Base-by-base conservation (phyloP, 2,113 vertebrate genomes). In the Mormyrus lacerda region DNA sequence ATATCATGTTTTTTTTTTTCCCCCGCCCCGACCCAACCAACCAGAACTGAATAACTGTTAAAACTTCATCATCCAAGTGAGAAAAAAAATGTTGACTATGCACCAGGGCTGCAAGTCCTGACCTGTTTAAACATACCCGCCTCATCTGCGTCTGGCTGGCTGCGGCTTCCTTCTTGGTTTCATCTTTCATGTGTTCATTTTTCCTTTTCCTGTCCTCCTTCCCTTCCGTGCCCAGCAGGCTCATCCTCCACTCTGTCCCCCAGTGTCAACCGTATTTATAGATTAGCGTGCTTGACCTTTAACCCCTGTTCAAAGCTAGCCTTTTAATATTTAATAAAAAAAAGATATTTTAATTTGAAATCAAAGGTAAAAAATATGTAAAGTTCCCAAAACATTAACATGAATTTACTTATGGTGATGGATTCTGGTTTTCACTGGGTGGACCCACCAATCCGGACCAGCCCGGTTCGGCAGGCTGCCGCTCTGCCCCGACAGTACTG, bases 11-110 rank as follows among this genome's bases (percentile, higher is more conserved):
- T 87, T 11, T 27, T 44, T 79, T 87, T 84, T 53, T 55, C 89
- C 35, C 88, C 53, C 44, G 15, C 55, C 82, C 88, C 61, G n/a
- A 0, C n/a, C 15, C 42, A 76, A 65, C 79, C 87, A 87, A 50
- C 21, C 82, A 39, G 44, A 13, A 27, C 44, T 15, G 44, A 87
- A 76, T 87, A 87, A 90, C 84, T 87, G 89, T 90, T 87, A 39
- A 69, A 55, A 79, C 44, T 87, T 87, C 85, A 90, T 86, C 89
- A 85, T 79, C 45, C 58, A 86, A 53, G 58, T 50, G 58, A 44
- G 65, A 82, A 50, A 45, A 73, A 88, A 5, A 51, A 39, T 45
- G n/a, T 73, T 61, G 27, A 51, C 76, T 39, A 11, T 51, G 65
- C 51, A 73, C 24, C 21, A 19, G 3, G 13, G 31, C 45, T 89